Evolutionary conservation across 2,797 vertebrate genomes (phyloP).

Genomic region (Falco rusticolus): DNA sequence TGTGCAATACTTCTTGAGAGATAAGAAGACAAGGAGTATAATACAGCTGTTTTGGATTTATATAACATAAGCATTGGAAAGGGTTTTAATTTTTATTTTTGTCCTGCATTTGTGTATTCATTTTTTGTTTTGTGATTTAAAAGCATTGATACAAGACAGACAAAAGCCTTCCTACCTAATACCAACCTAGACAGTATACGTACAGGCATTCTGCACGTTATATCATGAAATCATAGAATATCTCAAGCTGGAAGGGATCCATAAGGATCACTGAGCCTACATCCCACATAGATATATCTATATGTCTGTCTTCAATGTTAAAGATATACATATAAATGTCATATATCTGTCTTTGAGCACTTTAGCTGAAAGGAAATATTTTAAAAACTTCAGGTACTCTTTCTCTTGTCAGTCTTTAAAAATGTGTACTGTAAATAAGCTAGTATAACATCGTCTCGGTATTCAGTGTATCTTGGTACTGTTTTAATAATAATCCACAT

Average conservation of each 20-base stretch:
- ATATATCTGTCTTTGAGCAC: background rate
- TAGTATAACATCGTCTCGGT: background rate
- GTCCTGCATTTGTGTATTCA: fast-evolving
- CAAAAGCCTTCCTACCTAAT: background rate
- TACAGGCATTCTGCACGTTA: background rate
- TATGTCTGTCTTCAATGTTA: background rate
- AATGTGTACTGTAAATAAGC: background rate
- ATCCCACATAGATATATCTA: background rate
- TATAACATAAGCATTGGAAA: background rate
- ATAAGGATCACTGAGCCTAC: background rate
- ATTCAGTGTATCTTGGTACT: background rate
- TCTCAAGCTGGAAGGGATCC: background rate
- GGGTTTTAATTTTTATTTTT: background rate
- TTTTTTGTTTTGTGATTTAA: background rate
- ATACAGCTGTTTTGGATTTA: background rate
- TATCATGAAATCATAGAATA: background rate
- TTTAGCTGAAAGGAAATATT: background rate
- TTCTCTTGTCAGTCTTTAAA: background rate
- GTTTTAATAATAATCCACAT: background rate
- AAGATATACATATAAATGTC: background rate
- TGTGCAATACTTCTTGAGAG: background rate
- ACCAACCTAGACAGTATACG: background rate
- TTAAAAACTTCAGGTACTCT: background rate
- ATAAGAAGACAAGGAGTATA: background rate
- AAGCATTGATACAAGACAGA: background rate